Evolutionary conservation across 2,888 invertebrate genomes (phyloP).

Genomic region (Lordiphosa fenestrarum): DNA sequence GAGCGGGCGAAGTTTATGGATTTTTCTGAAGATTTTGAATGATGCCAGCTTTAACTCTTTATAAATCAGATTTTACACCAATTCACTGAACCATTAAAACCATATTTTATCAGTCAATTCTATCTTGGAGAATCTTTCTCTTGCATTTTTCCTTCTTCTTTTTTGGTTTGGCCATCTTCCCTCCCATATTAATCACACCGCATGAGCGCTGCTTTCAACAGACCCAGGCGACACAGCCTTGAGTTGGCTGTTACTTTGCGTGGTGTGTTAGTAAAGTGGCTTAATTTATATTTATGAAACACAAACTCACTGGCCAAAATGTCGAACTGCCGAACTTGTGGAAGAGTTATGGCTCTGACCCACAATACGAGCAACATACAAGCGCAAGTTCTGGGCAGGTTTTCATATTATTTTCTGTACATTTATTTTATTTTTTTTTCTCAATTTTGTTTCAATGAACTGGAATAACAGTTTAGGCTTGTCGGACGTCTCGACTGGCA

Average conservation of each 20-base stretch:
- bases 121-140: too few relatives aligned
- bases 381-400: slow-evolving; percentile 43
- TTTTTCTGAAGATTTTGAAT: too few relatives aligned
- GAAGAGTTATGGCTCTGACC: slow-evolving; percentile 76
- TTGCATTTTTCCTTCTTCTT: too few relatives aligned
- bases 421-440: neutral
- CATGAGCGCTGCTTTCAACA: too few relatives aligned
- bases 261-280: slow-evolving; percentile 70
- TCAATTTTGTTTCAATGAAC: slow-evolving; percentile 15
- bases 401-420: slow-evolving; percentile 29
- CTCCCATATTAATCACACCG: too few relatives aligned
- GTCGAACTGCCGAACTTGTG: slow-evolving; percentile 66
- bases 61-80: too few relatives aligned
- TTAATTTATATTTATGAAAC: slow-evolving; percentile 69
- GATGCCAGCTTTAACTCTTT: too few relatives aligned
- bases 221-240: too few relatives aligned
- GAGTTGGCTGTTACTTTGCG: slow-evolving; percentile 8
- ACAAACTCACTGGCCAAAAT: slow-evolving; percentile 17
- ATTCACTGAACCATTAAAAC: too few relatives aligned
- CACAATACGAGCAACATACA: slow-evolving; percentile 51
- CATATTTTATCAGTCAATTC: too few relatives aligned
- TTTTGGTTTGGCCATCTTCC: too few relatives aligned
- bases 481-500: slow-evolving; percentile 67
- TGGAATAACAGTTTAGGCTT: slow-evolving; percentile 73
- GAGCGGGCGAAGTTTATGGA: too few relatives aligned